A percentile compares a stretch with the other conserved stretches of the same genome.
Evolutionary conservation across 2,113 vertebrate genomes (phyloP).

Genomic region (Cynocephalus volans): DNA sequence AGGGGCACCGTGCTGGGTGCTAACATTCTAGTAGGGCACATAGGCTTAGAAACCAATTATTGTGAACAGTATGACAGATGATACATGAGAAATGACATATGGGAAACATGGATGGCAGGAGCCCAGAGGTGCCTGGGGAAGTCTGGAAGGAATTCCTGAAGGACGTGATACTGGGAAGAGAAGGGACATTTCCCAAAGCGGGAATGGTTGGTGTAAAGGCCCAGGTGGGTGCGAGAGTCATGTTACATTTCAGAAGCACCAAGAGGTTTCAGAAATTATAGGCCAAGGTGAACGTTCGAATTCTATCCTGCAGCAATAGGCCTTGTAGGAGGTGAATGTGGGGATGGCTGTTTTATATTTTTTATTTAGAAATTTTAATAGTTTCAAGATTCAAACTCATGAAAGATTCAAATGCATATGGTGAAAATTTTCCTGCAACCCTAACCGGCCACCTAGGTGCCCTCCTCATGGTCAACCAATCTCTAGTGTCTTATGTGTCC

Average conservation of each 20-base stretch:
- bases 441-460: not conserved
- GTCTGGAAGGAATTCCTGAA: slow-evolving; percentile 25
- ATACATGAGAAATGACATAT: not conserved
- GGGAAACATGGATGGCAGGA: not conserved
- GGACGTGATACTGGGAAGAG: not conserved
- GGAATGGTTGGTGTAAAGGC: not conserved
- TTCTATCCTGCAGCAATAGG: not conserved
- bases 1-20: not conserved
- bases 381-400: not conserved
- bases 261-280: not conserved
- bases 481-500: not conserved
- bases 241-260: not conserved
- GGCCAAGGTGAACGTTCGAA: not conserved
- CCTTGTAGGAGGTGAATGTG: not conserved
- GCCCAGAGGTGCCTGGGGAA: not conserved
- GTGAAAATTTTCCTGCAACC: not conserved
- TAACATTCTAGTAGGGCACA: rapidly evolving
- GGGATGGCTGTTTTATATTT: not conserved
- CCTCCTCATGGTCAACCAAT: not conserved
- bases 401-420: not conserved
- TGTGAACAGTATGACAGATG: not conserved
- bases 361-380: not conserved
- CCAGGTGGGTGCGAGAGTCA: not conserved
- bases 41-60: not conserved
- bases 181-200: not conserved